Conservation (phyloP, 92 coral and sea anemone genomes). For the Bergia puertoricense region DNA sequence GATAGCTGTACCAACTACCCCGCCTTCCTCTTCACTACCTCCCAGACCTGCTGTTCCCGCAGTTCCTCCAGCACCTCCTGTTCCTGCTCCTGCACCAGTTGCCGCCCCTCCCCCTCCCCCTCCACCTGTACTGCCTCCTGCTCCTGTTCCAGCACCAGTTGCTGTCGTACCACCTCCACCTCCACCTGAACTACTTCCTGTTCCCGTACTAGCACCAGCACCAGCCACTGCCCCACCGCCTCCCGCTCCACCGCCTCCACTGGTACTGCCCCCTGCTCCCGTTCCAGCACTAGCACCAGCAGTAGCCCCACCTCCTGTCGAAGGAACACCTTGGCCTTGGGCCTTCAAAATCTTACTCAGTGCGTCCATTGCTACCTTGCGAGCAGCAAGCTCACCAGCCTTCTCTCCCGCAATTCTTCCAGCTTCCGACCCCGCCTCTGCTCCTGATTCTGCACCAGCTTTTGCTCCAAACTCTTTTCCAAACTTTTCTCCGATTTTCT, state of each 20-base stretch:
- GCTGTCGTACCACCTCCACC: not conserved
- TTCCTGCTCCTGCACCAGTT: conserved; percentile 1
- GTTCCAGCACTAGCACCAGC: not conserved
- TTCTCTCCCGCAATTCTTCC: conserved; percentile 38
- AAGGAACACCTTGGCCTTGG: not conserved
- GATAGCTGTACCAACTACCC: conserved; percentile 1
- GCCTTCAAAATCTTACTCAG: conserved; percentile 9
- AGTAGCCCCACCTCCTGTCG: not conserved
- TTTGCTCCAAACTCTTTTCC: conserved; percentile 34
- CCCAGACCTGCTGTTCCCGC: not conserved
- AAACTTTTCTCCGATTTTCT: conserved; percentile 13
- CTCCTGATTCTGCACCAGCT: conserved; percentile 36
- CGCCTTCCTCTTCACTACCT: conserved; percentile 3
- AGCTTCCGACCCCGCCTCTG: conserved; percentile 40
- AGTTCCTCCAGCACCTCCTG: not conserved
- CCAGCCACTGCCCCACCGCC: conserved; percentile 26
- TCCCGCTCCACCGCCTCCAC: conserved; percentile 4
- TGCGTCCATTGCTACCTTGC: conserved; percentile 27
- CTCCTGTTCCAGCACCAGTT: not conserved
- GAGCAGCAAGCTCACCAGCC: conserved; percentile 40
- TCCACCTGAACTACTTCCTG: conserved; percentile 6
- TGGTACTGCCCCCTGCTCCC: not conserved
- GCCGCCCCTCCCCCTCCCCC: not conserved
- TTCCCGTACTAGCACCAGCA: conserved; percentile 24
- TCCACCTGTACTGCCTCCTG: not conserved